A percentile compares a stretch with the other conserved stretches of the same genome.
These are phyloP conservation scores for Phycodurus eques DNA, from an alignment of 2,113 vertebrate genomes.

Conservation along the genomic window DNA sequence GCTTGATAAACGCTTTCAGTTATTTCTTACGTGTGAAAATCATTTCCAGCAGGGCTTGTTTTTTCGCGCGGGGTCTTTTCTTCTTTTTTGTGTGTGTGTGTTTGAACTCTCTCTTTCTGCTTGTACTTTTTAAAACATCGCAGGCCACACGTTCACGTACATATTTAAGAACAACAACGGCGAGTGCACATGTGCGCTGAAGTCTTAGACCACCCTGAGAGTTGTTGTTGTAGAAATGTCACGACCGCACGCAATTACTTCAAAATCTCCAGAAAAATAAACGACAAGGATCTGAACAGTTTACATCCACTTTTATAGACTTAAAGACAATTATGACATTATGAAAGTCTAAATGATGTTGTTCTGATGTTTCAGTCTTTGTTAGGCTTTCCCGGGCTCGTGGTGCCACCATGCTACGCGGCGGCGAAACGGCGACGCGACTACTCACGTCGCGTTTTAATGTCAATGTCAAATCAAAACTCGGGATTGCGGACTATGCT, in stretches of 20 bases:
- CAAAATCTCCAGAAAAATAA: neutral
- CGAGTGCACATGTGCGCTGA: neutral
- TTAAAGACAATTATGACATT: neutral
- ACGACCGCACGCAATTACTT: neutral
- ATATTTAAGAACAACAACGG: neutral
- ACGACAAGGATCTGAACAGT: neutral
- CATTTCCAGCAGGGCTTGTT: neutral
- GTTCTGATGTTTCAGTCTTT: no score
- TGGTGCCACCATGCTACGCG: no score
- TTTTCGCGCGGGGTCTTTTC: neutral
- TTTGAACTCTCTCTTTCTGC: neutral
- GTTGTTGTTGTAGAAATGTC: slow-evolving; percentile 4
- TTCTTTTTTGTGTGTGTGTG: neutral
- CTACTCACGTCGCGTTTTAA: no score
- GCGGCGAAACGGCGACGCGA: no score
- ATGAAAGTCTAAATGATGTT: neutral
- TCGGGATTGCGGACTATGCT: no score
- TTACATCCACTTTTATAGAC: neutral
- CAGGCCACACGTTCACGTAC: neutral
- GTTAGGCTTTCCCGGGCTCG: no score
- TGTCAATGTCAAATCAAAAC: no score
- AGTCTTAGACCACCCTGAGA: neutral
- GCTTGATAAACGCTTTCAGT: neutral
- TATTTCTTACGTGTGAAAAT: neutral
- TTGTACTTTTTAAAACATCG: neutral